Percentiles rank a stretch among this genome's conserved stretches.
Conservation (phyloP, 53 echinoderm and acorn worm genomes). For the Apostichopus leukothele region DNA sequence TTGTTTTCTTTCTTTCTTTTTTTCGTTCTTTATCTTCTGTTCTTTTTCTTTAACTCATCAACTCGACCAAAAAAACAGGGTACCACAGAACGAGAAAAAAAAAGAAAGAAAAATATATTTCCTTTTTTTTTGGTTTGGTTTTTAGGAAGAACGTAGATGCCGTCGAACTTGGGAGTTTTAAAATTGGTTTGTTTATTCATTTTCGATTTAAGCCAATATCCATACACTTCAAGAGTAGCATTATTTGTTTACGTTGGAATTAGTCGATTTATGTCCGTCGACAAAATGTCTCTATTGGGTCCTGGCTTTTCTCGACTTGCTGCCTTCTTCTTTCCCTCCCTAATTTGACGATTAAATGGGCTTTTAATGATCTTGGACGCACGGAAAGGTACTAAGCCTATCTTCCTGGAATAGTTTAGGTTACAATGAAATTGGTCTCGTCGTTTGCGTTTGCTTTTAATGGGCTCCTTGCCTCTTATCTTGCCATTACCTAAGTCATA, state of each 20-base stretch:
- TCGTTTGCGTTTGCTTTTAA: background rate
- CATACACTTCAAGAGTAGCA: background rate
- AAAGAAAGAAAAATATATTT: background rate
- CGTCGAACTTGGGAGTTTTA: background rate
- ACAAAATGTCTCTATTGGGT: constrained; percentile 9
- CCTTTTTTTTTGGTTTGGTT: too few relatives aligned
- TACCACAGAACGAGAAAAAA: background rate
- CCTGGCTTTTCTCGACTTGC: background rate
- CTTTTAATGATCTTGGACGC: constrained; percentile 39
- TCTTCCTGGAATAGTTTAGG: constrained; percentile 7
- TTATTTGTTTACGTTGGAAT: constrained; percentile 36
- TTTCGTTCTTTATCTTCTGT: background rate
- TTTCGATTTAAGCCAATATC: constrained; percentile 18
- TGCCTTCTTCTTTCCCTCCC: background rate
- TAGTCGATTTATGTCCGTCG: constrained; percentile 24
- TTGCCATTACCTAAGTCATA: constrained; percentile 29
- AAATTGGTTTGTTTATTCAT: constrained; percentile 26
- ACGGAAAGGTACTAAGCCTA: constrained; percentile 1
- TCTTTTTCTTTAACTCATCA: background rate
- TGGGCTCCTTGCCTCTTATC: background rate
- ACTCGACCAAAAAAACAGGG: background rate
- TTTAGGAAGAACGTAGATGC: too few relatives aligned
- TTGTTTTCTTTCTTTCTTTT: background rate
- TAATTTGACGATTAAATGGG: constrained; percentile 38
- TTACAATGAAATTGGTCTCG: constrained; percentile 13